Conservation (phyloP, 2,113 vertebrate genomes). For the Daboia siamensis region DNA sequence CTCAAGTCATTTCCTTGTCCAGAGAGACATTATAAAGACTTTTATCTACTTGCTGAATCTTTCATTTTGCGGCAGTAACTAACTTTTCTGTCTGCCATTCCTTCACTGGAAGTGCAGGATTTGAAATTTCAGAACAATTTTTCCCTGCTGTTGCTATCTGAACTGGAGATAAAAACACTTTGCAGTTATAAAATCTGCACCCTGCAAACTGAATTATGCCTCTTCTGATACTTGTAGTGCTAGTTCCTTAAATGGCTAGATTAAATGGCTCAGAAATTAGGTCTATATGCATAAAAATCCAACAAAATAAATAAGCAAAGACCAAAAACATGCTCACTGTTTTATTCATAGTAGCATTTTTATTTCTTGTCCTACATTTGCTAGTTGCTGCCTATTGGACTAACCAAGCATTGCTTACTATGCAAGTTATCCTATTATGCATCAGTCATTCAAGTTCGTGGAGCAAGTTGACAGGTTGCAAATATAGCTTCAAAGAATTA, state of each 20-base stretch:
- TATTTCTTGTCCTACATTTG: neutral
- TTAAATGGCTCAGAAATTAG: neutral
- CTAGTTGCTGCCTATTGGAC: neutral
- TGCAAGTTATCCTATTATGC: neutral
- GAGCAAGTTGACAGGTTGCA: neutral
- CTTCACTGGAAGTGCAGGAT: neutral
- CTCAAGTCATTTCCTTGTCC: neutral
- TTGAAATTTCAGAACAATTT: neutral
- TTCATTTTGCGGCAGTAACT: neutral
- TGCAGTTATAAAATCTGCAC: neutral
- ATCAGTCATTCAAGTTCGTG: neutral
- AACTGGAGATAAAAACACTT: neutral
- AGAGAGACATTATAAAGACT: neutral
- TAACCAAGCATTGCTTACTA: neutral
- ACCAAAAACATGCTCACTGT: neutral
- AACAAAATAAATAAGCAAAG: neutral
- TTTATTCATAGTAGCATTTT: neutral
- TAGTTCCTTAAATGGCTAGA: neutral
- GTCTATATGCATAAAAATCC: neutral
- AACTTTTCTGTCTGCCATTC: neutral
- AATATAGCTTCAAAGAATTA: neutral
- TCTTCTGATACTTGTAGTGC: neutral
- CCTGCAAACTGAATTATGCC: neutral
- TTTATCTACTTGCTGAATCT: neutral
- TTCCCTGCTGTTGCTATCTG: neutral